Conservation (phyloP, 2,888 invertebrate species). For the Ophioninae sp. region DNA sequence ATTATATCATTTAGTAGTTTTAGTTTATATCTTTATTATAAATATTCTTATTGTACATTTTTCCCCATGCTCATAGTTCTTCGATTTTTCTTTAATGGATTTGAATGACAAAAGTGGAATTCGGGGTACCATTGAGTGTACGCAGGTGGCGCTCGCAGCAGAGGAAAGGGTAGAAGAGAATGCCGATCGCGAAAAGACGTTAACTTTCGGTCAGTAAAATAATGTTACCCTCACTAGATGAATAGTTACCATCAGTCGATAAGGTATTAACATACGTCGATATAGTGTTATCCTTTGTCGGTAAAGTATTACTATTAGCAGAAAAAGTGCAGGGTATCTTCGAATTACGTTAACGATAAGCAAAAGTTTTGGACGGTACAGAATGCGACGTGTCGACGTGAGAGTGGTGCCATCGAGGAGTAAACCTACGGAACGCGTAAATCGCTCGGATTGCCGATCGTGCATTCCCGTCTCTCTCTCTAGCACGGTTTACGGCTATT, state of each 20-base stretch:
- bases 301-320: too few species aligned
- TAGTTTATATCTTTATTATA: too few species aligned
- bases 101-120: neutral
- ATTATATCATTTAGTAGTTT: too few species aligned
- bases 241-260: neutral
- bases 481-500: neutral
- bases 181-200: neutral
- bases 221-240: neutral
- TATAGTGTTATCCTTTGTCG: too few species aligned
- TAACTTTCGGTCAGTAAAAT: neutral
- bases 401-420: constrained; percentile 51
- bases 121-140: too few species aligned
- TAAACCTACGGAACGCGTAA: constrained; percentile 4
- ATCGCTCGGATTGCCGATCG: constrained; percentile 17
- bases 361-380: too few species aligned
- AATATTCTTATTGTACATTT: too few species aligned
- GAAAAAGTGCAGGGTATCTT: too few species aligned
- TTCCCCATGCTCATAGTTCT: neutral
- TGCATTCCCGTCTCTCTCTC: constrained; percentile 37
- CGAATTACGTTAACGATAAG: too few species aligned
- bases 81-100: neutral
- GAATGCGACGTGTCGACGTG: constrained; percentile 57
- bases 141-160: constrained; percentile 11
- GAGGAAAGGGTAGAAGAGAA: neutral
- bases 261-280: too few species aligned